Conservation (phyloP, 2,888 invertebrate genomes). For the Mellilla xanthometata region DNA sequence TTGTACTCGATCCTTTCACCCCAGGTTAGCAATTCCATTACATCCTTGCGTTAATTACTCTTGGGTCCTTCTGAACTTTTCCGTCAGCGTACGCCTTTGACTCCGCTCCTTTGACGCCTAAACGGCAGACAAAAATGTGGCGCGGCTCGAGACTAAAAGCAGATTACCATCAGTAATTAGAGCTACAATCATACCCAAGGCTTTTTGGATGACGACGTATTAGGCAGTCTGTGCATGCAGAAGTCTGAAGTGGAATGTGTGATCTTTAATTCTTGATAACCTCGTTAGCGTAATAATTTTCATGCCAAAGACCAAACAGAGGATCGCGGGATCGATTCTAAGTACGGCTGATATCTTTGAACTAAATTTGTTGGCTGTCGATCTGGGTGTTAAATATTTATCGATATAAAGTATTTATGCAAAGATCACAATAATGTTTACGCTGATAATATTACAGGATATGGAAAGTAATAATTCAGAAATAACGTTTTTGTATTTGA, state of each 20-base stretch:
- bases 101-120: slow-evolving; percentile 25
- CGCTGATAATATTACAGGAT: too few relatives aligned
- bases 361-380: too few relatives aligned
- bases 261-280: too few relatives aligned
- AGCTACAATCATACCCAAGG: slow-evolving; percentile 30
- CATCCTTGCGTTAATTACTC: slow-evolving; percentile 11
- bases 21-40: slow-evolving; percentile 5
- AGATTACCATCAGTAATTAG: slow-evolving; percentile 69
- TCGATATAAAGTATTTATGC: too few relatives aligned
- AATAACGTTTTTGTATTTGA: neutral
- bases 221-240: neutral
- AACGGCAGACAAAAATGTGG: slow-evolving; percentile 45
- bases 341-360: too few relatives aligned
- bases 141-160: slow-evolving; percentile 44
- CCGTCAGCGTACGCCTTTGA: slow-evolving; percentile 12
- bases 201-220: slow-evolving; percentile 1
- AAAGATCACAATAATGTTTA: too few relatives aligned
- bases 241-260: too few relatives aligned
- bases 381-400: too few relatives aligned
- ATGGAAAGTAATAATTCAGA: neutral
- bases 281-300: too few relatives aligned
- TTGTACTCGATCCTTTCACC: neutral
- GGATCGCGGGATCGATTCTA: too few relatives aligned
- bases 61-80: slow-evolving; percentile 8
- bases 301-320: too few relatives aligned